phyloP scores from a whole-genome alignment of 2,113 vertebrate genomes.

The Lethenteron reissneri region DNA sequence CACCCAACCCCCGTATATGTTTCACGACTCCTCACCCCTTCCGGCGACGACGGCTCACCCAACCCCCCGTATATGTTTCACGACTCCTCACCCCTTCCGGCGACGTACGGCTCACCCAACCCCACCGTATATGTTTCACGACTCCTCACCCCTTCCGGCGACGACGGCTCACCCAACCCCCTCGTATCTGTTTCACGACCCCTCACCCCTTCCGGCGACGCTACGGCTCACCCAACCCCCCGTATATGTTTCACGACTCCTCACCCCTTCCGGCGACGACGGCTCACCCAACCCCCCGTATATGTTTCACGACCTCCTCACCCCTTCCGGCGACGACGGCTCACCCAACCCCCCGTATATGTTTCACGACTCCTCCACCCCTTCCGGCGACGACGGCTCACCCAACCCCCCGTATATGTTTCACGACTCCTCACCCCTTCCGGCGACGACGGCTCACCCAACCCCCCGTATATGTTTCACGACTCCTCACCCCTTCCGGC shows the following conservation, averaged over 20 bases:
- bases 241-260: slow-evolving; percentile 11
- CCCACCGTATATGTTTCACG: slow-evolving; percentile 12
- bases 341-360: slow-evolving; percentile 11
- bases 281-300: slow-evolving; percentile 11
- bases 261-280: neutral
- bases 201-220: neutral
- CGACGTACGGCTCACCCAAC: neutral
- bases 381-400: neutral
- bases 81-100: neutral
- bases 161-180: neutral
- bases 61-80: slow-evolving; percentile 11
- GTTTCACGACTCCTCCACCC: neutral
- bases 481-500: neutral
- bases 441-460: neutral
- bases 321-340: neutral
- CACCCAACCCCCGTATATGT: neutral
- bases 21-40: neutral
- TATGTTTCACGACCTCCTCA: neutral
- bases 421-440: neutral
- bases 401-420: slow-evolving; percentile 11
- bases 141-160: neutral
- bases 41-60: neutral
- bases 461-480: slow-evolving; percentile 11
- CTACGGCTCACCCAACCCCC: neutral
- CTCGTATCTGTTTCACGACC: slow-evolving; percentile 11